Percentiles rank a stretch among this genome's conserved stretches.
These are phyloP conservation scores for Drosophila demipolita DNA, from an alignment of 2,888 invertebrate species.

Conservation along the genomic window DNA sequence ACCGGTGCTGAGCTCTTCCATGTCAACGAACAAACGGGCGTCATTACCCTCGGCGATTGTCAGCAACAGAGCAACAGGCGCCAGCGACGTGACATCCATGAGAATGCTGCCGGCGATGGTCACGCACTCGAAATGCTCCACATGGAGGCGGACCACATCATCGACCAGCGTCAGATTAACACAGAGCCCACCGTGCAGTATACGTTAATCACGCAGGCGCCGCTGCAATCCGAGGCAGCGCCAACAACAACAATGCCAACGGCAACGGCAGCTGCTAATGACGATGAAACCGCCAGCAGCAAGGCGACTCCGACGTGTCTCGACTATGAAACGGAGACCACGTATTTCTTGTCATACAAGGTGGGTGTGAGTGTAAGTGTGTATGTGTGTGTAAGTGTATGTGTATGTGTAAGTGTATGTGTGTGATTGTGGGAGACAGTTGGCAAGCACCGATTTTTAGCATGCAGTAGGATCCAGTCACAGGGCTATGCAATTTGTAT, in stretches of 20 bases:
- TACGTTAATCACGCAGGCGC: slow-evolving; percentile 69
- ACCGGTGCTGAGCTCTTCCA: slow-evolving; percentile 92
- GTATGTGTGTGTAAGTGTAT: slow-evolving; percentile 84
- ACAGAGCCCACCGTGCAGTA: slow-evolving; percentile 82
- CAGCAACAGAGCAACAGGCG: slow-evolving; percentile 86
- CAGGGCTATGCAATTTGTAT: background rate
- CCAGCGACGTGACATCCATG: slow-evolving; percentile 73
- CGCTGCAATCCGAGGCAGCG: slow-evolving; percentile 31
- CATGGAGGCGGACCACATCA: slow-evolving; percentile 43
- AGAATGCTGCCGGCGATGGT: slow-evolving; percentile 44
- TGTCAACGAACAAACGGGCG: slow-evolving; percentile 92
- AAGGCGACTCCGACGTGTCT: slow-evolving; percentile 90
- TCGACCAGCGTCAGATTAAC: slow-evolving; percentile 66
- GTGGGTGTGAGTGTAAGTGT: slow-evolving; percentile 84
- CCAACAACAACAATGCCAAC: slow-evolving; percentile 15
- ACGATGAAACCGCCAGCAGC: slow-evolving; percentile 62
- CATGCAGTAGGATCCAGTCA: background rate
- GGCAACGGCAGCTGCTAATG: slow-evolving; percentile 60
- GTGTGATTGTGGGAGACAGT: slow-evolving; percentile 84
- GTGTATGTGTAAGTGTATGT: slow-evolving; percentile 85
- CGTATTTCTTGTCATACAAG: slow-evolving; percentile 93
- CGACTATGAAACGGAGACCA: slow-evolving; percentile 92
- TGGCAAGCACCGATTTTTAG: slow-evolving; percentile 18
- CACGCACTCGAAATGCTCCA: slow-evolving; percentile 58
- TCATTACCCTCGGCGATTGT: slow-evolving; percentile 92